phyloP scores from a whole-genome alignment of 2,113 vertebrate genomes.

The Myrmophylax atrothorax region DNA sequence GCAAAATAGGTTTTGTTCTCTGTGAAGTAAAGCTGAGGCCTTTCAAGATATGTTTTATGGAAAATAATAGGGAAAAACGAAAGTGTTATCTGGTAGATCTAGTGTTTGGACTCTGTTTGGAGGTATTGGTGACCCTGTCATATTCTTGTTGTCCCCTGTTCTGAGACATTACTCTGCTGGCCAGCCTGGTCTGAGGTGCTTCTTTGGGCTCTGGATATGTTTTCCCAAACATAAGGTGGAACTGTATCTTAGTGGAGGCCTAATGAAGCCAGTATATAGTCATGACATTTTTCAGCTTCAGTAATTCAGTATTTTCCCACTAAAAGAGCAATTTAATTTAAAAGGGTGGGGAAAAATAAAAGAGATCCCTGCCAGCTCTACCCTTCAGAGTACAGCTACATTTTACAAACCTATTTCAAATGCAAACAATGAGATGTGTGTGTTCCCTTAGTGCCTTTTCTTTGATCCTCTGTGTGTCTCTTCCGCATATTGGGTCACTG shows the following conservation, averaged over 20 bases:
- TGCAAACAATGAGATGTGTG: background rate
- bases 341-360: background rate
- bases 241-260: background rate
- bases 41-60: background rate
- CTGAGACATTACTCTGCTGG: background rate
- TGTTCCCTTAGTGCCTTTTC: background rate
- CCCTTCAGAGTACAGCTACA: background rate
- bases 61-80: background rate
- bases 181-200: background rate
- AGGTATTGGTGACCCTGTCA: background rate
- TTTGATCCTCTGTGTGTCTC: background rate
- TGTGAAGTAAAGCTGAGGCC: background rate
- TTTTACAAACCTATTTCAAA: conserved; percentile 9
- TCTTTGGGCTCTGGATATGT: background rate
- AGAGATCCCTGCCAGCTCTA: background rate
- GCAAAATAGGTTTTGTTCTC: background rate
- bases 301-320: background rate
- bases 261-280: background rate
- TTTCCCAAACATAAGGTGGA: background rate
- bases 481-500: conserved; percentile 36
- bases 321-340: background rate
- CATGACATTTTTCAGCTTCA: background rate
- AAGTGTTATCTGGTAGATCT: background rate
- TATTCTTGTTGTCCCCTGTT: background rate
- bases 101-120: background rate